Evolutionary conservation across 2,888 invertebrate genomes (phyloP).

Genomic region (Drosophila affinis): DNA sequence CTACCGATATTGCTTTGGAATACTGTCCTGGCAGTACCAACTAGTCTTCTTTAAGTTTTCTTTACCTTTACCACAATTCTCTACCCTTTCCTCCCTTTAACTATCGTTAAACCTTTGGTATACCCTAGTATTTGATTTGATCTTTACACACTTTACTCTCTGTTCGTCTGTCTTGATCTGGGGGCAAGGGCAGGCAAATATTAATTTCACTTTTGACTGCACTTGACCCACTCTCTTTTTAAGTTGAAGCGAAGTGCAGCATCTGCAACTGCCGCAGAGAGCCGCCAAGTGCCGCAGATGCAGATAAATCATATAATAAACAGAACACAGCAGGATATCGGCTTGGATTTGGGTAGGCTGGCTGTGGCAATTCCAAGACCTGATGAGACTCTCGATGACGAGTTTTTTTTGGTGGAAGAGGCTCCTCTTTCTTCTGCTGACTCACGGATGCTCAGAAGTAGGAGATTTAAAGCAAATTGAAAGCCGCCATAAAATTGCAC

Average conservation of each 20-base stretch:
- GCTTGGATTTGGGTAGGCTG: conserved; percentile 34
- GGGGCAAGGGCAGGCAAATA: conserved; percentile 59
- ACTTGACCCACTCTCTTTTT: conserved; percentile 76
- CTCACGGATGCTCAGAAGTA: conserved; percentile 47
- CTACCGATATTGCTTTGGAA: no score
- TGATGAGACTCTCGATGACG: conserved; percentile 42
- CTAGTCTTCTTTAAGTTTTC: no score
- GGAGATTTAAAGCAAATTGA: conserved; percentile 54
- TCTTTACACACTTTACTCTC: conserved; percentile 1
- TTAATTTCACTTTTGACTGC: conserved; percentile 79
- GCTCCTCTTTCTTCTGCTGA: conserved; percentile 36
- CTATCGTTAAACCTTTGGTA: no score
- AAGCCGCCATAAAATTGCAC: conserved; percentile 59
- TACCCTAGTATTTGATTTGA: conserved; percentile 1
- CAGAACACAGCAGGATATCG: conserved; percentile 69
- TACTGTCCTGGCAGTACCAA: no score
- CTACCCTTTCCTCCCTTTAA: no score
- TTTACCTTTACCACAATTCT: no score
- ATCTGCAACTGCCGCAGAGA: conserved; percentile 18
- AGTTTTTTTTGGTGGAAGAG: conserved; percentile 21
- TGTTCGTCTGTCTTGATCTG: background rate
- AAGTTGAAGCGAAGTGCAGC: conserved; percentile 48
- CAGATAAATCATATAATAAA: conserved; percentile 76
- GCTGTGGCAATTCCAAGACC: background rate
- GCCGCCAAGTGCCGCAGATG: conserved; percentile 8